Evolutionary conservation across 2,888 invertebrate species (phyloP), one percentile per base, ranked within the genome.

Genomic region (Polydrusus tereticollis): DNA sequence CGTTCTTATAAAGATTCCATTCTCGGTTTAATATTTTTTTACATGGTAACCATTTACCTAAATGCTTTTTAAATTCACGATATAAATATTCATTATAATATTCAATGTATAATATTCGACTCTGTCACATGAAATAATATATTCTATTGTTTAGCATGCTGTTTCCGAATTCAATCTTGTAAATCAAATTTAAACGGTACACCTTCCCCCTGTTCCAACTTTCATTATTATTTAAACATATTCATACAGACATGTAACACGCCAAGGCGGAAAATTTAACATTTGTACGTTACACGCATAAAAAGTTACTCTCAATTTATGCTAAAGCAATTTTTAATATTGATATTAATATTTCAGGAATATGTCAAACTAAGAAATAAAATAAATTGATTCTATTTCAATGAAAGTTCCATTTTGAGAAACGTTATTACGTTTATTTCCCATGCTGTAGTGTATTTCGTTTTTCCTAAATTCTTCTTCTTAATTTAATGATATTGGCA

Each of bases 201-300:
- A 38, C 50, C 36, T 33, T 64, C 21, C 64, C 52, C 64, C 38
- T 52, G 52, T 64, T 64, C 50, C 64, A 23, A 18, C 33, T 52
- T 50, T 36, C 52, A 41, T 50, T 67, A 67, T 67, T 67, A 67
- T 67, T 67, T 59, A 59, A 45, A 67, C 58, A 59, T 67, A 59
- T 67, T 64, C 67, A 64, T 50, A 64, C 64, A 50, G 64, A 52
- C 52, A 64, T 21, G 50, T 47, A 59, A 67, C 58, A 67, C 58
- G 59, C 20, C 58, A 67, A 57, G 29, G 45, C 58, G 67, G 67
- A 67, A 67, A 58, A 67, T 65, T 55, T 52, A 38, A 55, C 65
- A 65, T 58, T 47, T 36, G 38, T 52, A 52, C 36, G 52, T 64
- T 52, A 50, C 52, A 50, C 38, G 38, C 52, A 50, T 64, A 64